phyloP scores from a whole-genome alignment of 2,797 vertebrate genomes.

The Hapalemur alaotrensis region DNA sequence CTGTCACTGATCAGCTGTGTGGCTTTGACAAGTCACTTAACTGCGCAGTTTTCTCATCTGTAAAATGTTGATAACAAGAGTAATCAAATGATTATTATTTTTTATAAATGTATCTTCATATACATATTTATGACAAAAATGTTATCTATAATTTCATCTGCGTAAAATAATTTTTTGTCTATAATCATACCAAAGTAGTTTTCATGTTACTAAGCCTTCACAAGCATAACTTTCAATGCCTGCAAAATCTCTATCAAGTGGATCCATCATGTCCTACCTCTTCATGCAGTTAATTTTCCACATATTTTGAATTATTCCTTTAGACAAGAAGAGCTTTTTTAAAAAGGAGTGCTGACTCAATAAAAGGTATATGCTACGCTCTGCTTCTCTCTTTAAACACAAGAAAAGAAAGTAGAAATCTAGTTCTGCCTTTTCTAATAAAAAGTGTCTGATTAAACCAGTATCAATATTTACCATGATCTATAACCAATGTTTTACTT shows the following conservation, averaged over 20 bases:
- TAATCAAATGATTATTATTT: background rate
- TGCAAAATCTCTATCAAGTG: background rate
- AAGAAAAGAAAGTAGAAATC: background rate
- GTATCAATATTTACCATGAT: background rate
- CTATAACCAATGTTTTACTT: background rate
- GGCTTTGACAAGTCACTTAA: background rate
- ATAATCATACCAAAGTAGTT: background rate
- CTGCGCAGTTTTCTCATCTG: background rate
- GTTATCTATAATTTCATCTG: background rate
- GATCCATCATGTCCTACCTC: background rate
- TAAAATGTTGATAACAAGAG: background rate
- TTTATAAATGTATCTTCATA: background rate
- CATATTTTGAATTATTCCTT: background rate
- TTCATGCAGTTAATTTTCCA: background rate
- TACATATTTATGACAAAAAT: slow-evolving; percentile 8
- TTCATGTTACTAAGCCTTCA: background rate
- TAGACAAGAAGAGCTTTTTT: background rate
- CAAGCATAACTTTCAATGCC: background rate
- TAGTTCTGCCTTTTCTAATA: background rate
- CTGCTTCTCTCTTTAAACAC: background rate
- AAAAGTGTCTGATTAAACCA: background rate
- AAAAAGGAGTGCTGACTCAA: background rate
- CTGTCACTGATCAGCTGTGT: background rate
- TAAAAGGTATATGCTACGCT: background rate
- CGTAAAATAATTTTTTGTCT: background rate